phyloP scores from a whole-genome alignment of 1,140 invertebrate genomes.

The Drosophila equinoxialis region DNA sequence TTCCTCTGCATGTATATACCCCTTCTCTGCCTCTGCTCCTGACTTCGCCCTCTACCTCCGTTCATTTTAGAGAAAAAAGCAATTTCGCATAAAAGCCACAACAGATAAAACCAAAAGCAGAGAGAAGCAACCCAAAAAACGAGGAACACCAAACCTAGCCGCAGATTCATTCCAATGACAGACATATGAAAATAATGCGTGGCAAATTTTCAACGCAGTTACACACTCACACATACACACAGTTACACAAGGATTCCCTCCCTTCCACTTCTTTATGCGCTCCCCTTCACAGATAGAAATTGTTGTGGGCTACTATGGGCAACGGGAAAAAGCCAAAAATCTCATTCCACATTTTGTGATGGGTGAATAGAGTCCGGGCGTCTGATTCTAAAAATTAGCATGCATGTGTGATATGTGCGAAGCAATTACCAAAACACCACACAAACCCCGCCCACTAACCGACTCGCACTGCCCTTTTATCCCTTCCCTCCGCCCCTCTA shows the following conservation, averaged over 20 bases:
- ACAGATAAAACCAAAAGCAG: conserved; percentile 60
- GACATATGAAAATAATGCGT: conserved; percentile 75
- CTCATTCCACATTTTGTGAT: conserved; percentile 32
- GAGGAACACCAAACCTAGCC: conserved; percentile 45
- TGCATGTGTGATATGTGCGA: conserved; percentile 67
- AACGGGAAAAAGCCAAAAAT: conserved; percentile 52
- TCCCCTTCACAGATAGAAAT: background rate
- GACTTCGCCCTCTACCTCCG: background rate
- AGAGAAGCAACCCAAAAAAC: conserved; percentile 40
- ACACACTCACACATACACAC: conserved; percentile 16
- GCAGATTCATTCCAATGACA: conserved; percentile 68
- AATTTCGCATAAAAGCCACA: conserved; percentile 76
- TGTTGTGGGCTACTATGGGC: conserved; percentile 21
- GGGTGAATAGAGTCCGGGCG: conserved; percentile 17
- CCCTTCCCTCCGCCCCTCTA: background rate
- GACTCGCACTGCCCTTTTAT: background rate
- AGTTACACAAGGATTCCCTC: too few species aligned
- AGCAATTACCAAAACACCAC: conserved; percentile 65
- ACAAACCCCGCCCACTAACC: conserved; percentile 27
- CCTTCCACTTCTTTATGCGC: background rate
- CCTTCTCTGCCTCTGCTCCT: too few species aligned
- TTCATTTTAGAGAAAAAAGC: conserved; percentile 47
- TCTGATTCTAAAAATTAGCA: conserved; percentile 58
- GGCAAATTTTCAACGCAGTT: conserved; percentile 58
- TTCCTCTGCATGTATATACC: background rate